These are phyloP conservation scores for Neodon shergylaensis DNA, from an alignment of 2,113 vertebrate species.

Conservation along the genomic window DNA sequence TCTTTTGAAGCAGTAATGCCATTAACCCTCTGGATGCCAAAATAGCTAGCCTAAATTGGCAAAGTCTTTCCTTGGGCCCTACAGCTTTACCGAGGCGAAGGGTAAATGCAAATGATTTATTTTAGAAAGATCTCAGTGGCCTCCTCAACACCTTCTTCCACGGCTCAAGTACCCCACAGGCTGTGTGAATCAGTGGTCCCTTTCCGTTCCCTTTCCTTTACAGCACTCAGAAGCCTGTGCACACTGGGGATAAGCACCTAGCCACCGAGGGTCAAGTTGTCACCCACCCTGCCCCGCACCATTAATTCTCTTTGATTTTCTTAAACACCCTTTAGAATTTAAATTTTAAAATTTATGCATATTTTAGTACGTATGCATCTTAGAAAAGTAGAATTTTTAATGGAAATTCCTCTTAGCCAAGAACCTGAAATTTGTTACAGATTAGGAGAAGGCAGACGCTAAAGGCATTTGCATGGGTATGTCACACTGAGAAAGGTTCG, in stretches of 20 bases:
- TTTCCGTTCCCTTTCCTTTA: conserved; percentile 46
- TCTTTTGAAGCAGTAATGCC: conserved; percentile 85
- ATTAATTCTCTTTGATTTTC: conserved; percentile 55
- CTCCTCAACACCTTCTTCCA: conserved; percentile 43
- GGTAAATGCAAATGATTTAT: conserved; percentile 57
- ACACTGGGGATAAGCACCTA: conserved; percentile 60
- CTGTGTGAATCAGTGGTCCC: not conserved
- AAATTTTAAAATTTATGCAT: not conserved
- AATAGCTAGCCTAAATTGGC: conserved; percentile 74
- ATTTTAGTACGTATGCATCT: conserved; percentile 18
- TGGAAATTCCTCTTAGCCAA: conserved; percentile 31
- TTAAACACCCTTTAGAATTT: conserved; percentile 58
- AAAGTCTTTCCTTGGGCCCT: conserved; percentile 65
- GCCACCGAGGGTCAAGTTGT: conserved; percentile 53
- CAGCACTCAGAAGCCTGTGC: conserved; percentile 34
- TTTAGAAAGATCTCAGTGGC: conserved; percentile 63
- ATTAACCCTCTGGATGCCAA: conserved; percentile 87
- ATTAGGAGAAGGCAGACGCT: not conserved
- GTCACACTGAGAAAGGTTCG: not conserved
- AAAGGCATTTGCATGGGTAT: not conserved
- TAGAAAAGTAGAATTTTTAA: conserved; percentile 60
- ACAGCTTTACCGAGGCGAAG: conserved; percentile 64
- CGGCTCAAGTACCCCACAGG: not conserved
- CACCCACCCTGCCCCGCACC: not conserved
- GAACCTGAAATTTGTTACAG: conserved; percentile 50